Base-by-base conservation (phyloP, 2,113 vertebrate species). In the Centropus bengalensis region DNA sequence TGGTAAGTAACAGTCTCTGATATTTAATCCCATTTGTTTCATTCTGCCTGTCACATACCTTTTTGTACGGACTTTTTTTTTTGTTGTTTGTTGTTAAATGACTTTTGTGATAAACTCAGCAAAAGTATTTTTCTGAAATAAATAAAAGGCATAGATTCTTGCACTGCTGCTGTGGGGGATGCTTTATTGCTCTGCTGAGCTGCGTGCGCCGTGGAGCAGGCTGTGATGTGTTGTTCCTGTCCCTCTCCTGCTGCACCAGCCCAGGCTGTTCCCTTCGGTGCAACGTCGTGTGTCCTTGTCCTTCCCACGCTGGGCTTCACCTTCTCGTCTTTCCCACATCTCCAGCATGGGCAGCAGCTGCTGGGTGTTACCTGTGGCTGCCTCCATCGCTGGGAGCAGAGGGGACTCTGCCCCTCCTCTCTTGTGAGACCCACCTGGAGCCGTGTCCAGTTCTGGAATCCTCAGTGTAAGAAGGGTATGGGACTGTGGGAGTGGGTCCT, bases 91-190 rank as follows among this genome's bases (percentile, higher is more conserved):
- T 98, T 89, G 96, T 97, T 64, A 36, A 93, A 81, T 96, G 94
- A 95, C 97, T 97, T 98, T 98, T 98, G 96, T 97, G 96, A 97
- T 87, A 97, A 93, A 97, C 96, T 96, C 97, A 82, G 81, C 95
- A 96, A 95, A 96, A 95, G 94, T 98, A 98, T 98, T 98, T 96
- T 98, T 98, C 97, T 97, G 96, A 97, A 97, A 97, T 97, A 98
- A 98, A 98, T 97, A 98, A 98, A 98, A 97, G 89, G 95, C 97
- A 91, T 97, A 97, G 97, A 96, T 97, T 97, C 96, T 94, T 97
- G 86, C 85, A 59, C 28, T 14, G 73, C 68, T 77, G 77, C 73
- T 24, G 28, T 71, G 1, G 6, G 23, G 44, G 70, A 9, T 91
- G 36, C 36, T 84, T 93, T 45, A 15, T 74, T 18, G 3, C 32